Base-by-base conservation (phyloP, 2,888 invertebrate genomes). In the Gandaritis pyraliata region DNA sequence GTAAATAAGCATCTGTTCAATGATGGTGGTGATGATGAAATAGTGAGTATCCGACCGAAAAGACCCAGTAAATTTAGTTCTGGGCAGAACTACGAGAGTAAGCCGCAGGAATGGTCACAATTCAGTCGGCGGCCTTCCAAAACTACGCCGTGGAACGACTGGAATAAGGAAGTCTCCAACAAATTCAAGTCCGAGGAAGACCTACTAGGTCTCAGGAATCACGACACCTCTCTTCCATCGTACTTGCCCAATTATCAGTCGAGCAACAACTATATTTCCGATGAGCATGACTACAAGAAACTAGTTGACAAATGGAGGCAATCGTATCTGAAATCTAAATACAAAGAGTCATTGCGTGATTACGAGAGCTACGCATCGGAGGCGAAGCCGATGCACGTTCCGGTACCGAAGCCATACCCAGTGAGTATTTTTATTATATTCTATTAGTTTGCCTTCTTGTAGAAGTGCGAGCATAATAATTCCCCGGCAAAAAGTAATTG, bases 171-270 rank as follows among this genome's bases (percentile, higher is more conserved):
- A 65, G 72, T 75, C 5, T 47, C 58, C 6, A 52, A 57, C 46
- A 64, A 64, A 71, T 92, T 84, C 64, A 90, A 90, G 72, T 85
- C 87, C 0, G 92, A 92, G 75, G 92, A 92, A 73, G 91, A 91
- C 77, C 81, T 92, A 58, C 69, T 92, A 54, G 91, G 83, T 16
- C 77, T 92, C 7, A 81, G 91, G 75, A 92, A 85, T 53, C 89
- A 87, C 41, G 91, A 91, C 57, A 86, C 89, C 0, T 83, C 86
- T 13, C 87, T 86, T 60, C 84, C 88, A 10, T 81, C 86, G 1
- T 86, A 90, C 69, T 72, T 87, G 60, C 87, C 88, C 13, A 76
- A 80, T 23, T 87, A 79, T 59, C 84, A 82, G 49, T 82, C 84
- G 1, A 64, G 56, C 45, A 81, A 81, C 59, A 64, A 65, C 45